Conservation (phyloP, 2,888 invertebrate genomes). For the Diplolepis rosae region DNA sequence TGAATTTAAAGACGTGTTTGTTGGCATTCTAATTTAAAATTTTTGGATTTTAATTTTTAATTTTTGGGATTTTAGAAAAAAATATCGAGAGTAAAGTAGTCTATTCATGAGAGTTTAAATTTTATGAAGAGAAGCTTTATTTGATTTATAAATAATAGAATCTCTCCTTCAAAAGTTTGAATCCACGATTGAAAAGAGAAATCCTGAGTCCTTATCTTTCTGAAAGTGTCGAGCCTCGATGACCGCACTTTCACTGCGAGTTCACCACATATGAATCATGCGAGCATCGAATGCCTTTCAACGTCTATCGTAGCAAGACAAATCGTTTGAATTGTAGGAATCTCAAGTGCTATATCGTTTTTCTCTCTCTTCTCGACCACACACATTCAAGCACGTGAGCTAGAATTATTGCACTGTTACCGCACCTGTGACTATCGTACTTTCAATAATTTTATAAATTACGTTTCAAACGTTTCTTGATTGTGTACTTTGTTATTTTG, state of each 20-base stretch:
- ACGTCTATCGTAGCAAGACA: neutral
- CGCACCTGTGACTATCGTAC: conserved; percentile 11
- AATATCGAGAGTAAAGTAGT: too few species aligned
- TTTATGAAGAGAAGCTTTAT: too few species aligned
- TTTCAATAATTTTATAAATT: conserved; percentile 5
- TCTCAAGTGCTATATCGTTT: neutral
- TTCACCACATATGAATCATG: neutral
- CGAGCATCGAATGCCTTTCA: neutral
- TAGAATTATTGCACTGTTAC: neutral
- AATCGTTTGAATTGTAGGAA: conserved; percentile 1
- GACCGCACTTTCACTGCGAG: neutral
- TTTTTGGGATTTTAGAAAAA: too few species aligned
- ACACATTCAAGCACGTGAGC: neutral
- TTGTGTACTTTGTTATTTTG: neutral
- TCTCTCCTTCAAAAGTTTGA: neutral
- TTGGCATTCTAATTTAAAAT: too few species aligned
- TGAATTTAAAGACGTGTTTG: too few species aligned
- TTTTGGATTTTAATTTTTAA: too few species aligned
- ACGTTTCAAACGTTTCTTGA: neutral
- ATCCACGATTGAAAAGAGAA: neutral
- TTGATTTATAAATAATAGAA: too few species aligned
- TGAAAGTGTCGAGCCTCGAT: neutral
- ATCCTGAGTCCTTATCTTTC: neutral
- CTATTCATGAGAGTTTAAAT: too few species aligned
- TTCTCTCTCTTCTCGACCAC: neutral